Evolutionary conservation across 2,113 vertebrate species (phyloP), one percentile per base, ranked within the genome.

Genomic region (Ophthalmotilapia sp.): DNA sequence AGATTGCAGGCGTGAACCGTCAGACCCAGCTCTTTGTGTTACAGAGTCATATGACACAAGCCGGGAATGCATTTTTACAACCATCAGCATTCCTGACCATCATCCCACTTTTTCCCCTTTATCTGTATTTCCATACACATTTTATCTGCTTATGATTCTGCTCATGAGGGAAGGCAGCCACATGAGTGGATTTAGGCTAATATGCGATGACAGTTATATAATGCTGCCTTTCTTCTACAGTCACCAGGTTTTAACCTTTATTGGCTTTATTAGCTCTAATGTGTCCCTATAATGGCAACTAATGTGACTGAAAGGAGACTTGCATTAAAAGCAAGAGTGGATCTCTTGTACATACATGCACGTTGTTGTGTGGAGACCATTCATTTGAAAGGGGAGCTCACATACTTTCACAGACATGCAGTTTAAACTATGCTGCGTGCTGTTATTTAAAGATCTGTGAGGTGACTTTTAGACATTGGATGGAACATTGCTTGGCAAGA

Each of bases 141-240:
- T 81, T 56, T 53, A 36, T n/a, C 40, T 19, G 7, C 80, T 51
- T 26, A 45, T 29, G 68, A 75, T 75, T n/a, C 51, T 40, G 31
- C 83, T 88, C 86, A 83, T 58, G 68, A 68, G 31, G 79, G 82
- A 6, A 11, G 1, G 14, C 45, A 82, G 56, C 75, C 93, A 90
- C 88, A 91, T 91, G 92, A 94, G 54, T 7, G 77, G 92, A 89
- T 80, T 94, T 84, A 89, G 23, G 60, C 86, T 87, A 83, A 91
- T 77, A 47, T 80, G 81, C 40, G 10, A 38, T 21, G 45, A 53
- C 68, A 19, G 15, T 42, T 92, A 83, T 36, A 70, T 86, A 89
- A 93, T 51, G 4, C 23, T 31, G 21, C 36, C 9, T 88, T 79
- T 55, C 42, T 85, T 80, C 45, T 26, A 10, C 80, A 49, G 70